phyloP scores from a whole-genome alignment of 2,113 vertebrate species.

The Thunnus thynnus region DNA sequence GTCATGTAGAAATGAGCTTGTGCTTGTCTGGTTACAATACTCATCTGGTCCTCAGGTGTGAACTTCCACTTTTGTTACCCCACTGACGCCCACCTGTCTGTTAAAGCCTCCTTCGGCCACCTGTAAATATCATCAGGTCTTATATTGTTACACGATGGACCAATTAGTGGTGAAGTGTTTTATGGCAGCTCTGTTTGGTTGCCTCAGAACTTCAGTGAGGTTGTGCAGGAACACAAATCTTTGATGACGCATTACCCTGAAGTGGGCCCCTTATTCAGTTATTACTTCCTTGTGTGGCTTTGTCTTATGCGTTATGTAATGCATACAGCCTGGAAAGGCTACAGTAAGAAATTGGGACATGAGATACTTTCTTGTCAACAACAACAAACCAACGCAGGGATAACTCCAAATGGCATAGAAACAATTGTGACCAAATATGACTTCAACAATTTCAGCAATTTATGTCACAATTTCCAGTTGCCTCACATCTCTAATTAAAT shows the following conservation, averaged over 20 bases:
- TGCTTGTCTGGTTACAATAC: background rate
- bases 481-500: slow-evolving; percentile 3
- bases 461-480: slow-evolving; percentile 3
- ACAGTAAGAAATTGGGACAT: slow-evolving; percentile 42
- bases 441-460: slow-evolving; percentile 39
- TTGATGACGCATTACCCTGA: slow-evolving; percentile 54
- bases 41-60: slow-evolving; percentile 67
- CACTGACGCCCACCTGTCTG: slow-evolving; percentile 43
- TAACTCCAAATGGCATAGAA: background rate
- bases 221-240: slow-evolving; percentile 39
- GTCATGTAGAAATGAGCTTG: background rate
- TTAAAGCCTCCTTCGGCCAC: slow-evolving; percentile 30
- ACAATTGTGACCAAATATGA: slow-evolving; percentile 32
- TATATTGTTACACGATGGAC: slow-evolving; percentile 32
- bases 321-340: slow-evolving; percentile 27
- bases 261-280: slow-evolving; percentile 57
- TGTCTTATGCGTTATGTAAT: slow-evolving; percentile 57
- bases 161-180: slow-evolving; percentile 61
- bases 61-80: slow-evolving; percentile 36
- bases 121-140: slow-evolving; percentile 44
- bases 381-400: slow-evolving; percentile 4
- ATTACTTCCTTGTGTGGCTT: slow-evolving; percentile 70
- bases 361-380: slow-evolving; percentile 19
- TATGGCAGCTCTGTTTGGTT: slow-evolving; percentile 25
- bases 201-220: slow-evolving; percentile 33